A percentile compares a stretch with the other conserved stretches of the same genome.
phyloP scores from a whole-genome alignment of 2,113 vertebrate genomes.

The Dromaius novaehollandiae region DNA sequence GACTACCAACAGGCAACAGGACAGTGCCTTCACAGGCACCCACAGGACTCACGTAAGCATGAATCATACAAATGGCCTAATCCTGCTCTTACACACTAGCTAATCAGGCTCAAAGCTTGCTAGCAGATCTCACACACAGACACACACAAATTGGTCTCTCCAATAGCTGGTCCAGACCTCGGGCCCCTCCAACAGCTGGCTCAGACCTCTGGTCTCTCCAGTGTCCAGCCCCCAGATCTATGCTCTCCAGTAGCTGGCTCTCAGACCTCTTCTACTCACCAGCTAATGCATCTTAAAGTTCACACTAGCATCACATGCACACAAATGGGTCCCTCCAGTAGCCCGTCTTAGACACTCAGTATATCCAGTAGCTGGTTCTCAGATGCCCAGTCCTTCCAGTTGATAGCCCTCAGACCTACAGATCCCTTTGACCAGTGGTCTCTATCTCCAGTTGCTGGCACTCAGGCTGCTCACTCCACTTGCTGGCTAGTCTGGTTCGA shows the following conservation, averaged over 20 bases:
- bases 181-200: background rate
- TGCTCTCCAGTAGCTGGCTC: background rate
- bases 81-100: background rate
- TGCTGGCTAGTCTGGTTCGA: background rate
- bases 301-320: background rate
- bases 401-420: background rate
- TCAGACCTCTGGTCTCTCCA: background rate
- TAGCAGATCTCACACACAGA: background rate
- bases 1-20: background rate
- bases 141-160: background rate
- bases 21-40: background rate
- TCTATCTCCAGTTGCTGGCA: background rate
- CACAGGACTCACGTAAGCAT: background rate
- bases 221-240: accelerated
- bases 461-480: background rate
- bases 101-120: background rate
- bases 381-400: background rate
- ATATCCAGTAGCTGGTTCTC: background rate
- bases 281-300: background rate
- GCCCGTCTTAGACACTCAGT: background rate
- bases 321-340: background rate
- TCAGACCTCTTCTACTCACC: background rate
- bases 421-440: accelerated
- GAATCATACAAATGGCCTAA: background rate
- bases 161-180: background rate